Percentiles rank a stretch among this genome's conserved stretches.
Conservation (phyloP, 2,797 vertebrate genomes). For the Limnodromus scolopaceus region DNA sequence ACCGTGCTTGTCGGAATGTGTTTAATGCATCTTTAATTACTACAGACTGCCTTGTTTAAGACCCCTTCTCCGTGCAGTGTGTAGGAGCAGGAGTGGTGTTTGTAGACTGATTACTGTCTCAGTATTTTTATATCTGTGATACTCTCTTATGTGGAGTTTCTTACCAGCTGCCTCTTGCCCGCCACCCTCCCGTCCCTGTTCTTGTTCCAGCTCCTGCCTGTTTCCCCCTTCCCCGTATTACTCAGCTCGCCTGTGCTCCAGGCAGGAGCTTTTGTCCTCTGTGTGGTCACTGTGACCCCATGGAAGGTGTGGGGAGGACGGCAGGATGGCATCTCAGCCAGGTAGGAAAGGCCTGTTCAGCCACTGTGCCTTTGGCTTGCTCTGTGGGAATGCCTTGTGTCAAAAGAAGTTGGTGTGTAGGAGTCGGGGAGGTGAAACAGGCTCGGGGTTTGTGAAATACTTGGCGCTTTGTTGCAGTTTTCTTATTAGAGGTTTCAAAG, state of each 20-base stretch:
- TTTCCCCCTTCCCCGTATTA: not conserved
- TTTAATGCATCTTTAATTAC: not conserved
- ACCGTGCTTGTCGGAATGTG: not conserved
- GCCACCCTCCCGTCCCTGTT: rapidly evolving
- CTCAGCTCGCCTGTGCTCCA: not conserved
- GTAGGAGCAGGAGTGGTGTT: not conserved
- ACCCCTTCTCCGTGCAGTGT: not conserved
- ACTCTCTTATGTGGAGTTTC: not conserved
- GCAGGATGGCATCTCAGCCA: not conserved
- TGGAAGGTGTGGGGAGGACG: not conserved
- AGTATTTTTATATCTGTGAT: not conserved
- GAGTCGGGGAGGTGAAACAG: not conserved
- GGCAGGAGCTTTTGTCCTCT: not conserved
- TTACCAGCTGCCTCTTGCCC: not conserved
- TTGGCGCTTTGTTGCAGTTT: not conserved
- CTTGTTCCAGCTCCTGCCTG: not conserved
- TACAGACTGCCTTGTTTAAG: not conserved
- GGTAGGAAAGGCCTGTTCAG: not conserved
- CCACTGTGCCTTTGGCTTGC: not conserved
- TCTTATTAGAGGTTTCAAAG: not conserved
- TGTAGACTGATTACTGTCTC: not conserved
- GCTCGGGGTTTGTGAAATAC: not conserved
- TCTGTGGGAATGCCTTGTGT: not conserved
- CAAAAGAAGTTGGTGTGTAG: not conserved
- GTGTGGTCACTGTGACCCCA: not conserved